Evolutionary conservation across 2,113 vertebrate species (phyloP).

Genomic region (Anser cygnoides): DNA sequence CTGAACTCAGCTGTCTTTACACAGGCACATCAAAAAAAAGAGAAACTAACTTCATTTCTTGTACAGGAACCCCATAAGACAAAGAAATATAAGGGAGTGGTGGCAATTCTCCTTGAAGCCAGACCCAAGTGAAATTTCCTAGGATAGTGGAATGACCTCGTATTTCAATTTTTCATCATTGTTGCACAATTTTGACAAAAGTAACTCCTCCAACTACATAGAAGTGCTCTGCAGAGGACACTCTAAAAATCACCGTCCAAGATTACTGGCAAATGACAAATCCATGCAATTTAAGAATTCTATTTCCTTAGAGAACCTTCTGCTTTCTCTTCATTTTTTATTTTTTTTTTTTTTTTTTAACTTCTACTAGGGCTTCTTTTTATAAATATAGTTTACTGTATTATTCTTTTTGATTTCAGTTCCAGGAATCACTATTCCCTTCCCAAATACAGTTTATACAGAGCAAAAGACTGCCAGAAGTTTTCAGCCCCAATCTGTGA

Average conservation of each 20-base stretch:
- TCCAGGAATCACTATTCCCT: background rate
- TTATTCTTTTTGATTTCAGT: background rate
- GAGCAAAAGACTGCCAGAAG: background rate
- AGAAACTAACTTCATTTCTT: background rate
- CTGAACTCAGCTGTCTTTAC: background rate
- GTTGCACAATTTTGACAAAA: background rate
- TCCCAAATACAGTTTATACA: background rate
- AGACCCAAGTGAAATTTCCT: constrained; percentile 19
- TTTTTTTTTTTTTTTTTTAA: background rate
- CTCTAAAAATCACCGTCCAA: background rate
- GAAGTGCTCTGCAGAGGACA: background rate
- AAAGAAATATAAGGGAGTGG: background rate
- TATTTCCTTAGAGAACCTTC: background rate
- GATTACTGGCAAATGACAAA: constrained; percentile 10
- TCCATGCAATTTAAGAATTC: background rate
- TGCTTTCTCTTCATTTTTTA: background rate
- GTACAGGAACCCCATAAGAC: background rate
- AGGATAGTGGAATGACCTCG: background rate
- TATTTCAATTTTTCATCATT: constrained; percentile 38
- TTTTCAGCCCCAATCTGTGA: background rate
- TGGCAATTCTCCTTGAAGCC: background rate
- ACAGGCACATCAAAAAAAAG: background rate
- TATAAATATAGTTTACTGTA: background rate
- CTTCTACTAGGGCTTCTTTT: background rate
- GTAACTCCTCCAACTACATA: background rate